A percentile compares a stretch with the other conserved stretches of the same genome.
These are phyloP conservation scores for Semicossyphus pulcher DNA, from an alignment of 2,113 vertebrate genomes.

Conservation along the genomic window DNA sequence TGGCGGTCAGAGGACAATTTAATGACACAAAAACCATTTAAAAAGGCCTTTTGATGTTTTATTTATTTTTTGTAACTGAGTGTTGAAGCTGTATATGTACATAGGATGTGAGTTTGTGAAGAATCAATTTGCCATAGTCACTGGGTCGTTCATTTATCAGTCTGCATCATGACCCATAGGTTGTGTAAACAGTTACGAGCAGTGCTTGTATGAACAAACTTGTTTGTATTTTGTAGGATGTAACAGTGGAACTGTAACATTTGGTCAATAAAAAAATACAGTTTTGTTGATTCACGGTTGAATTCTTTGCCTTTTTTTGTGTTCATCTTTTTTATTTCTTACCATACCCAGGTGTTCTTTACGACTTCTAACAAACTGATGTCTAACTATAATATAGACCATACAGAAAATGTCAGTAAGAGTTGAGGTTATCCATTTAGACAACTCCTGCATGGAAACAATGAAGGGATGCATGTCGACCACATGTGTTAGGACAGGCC, in stretches of 20 bases:
- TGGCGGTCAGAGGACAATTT: neutral
- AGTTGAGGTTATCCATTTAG: neutral
- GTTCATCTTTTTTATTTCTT: neutral
- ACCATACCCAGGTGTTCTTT: too few species aligned
- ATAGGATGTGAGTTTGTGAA: slow-evolving; percentile 52
- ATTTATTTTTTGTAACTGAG: slow-evolving; percentile 41
- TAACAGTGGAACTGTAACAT: slow-evolving; percentile 63
- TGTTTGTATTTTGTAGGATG: slow-evolving; percentile 66
- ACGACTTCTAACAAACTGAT: too few species aligned
- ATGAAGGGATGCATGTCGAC: slow-evolving; percentile 27
- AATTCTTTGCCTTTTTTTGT: neutral
- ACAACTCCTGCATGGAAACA: slow-evolving; percentile 12
- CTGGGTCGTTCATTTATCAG: slow-evolving; percentile 21
- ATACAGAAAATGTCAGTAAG: neutral
- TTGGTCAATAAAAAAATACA: slow-evolving; percentile 68
- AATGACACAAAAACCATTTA: neutral
- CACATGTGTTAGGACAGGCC: slow-evolving; percentile 31
- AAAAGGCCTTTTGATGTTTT: slow-evolving; percentile 47
- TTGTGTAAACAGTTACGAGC: slow-evolving; percentile 58
- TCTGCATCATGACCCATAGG: slow-evolving; percentile 24
- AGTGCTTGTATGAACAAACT: slow-evolving; percentile 64
- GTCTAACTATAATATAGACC: neutral
- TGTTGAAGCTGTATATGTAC: slow-evolving; percentile 39
- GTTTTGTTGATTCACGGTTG: slow-evolving; percentile 33
- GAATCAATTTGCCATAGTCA: slow-evolving; percentile 38